A percentile compares a stretch with the other conserved stretches of the same genome.
These are phyloP conservation scores for Pseudochirops corinnae DNA, from an alignment of 2,797 vertebrate genomes.

Conservation along the genomic window DNA sequence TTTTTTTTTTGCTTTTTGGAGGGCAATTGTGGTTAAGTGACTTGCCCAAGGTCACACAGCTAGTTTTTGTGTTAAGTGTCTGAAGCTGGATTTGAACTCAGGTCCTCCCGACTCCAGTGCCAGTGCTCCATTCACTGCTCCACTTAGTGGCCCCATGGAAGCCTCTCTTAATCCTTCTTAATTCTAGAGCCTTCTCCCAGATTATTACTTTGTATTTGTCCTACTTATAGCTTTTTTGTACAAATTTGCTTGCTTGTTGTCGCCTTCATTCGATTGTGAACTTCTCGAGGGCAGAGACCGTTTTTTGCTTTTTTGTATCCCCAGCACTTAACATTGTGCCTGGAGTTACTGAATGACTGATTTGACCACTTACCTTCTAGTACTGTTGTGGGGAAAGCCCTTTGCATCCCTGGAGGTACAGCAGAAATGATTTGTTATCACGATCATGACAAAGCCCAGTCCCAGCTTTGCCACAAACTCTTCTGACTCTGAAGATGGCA, in stretches of 20 bases:
- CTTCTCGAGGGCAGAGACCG: neutral
- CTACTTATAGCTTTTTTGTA: neutral
- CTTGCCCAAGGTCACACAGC: too few relatives aligned
- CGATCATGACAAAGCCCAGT: neutral
- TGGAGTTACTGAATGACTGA: neutral
- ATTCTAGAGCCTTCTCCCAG: neutral
- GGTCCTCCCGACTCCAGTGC: too few relatives aligned
- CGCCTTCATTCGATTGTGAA: neutral
- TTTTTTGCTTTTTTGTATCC: too few relatives aligned
- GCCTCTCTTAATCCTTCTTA: neutral
- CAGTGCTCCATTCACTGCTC: too few relatives aligned
- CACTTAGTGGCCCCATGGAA: neutral
- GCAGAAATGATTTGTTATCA: neutral
- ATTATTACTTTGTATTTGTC: neutral
- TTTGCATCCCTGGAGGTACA: neutral
- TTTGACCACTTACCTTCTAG: neutral
- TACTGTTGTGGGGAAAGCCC: neutral
- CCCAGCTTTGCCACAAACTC: neutral
- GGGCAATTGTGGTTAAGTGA: too few relatives aligned
- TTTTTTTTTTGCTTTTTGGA: too few relatives aligned
- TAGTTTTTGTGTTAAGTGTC: too few relatives aligned
- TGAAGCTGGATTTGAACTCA: too few relatives aligned
- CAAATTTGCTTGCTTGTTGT: neutral
- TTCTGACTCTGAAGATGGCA: neutral
- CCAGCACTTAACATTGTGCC: neutral